Evolutionary conservation across 2,797 vertebrate genomes (phyloP).

Genomic region (Sphenodon punctatus): DNA sequence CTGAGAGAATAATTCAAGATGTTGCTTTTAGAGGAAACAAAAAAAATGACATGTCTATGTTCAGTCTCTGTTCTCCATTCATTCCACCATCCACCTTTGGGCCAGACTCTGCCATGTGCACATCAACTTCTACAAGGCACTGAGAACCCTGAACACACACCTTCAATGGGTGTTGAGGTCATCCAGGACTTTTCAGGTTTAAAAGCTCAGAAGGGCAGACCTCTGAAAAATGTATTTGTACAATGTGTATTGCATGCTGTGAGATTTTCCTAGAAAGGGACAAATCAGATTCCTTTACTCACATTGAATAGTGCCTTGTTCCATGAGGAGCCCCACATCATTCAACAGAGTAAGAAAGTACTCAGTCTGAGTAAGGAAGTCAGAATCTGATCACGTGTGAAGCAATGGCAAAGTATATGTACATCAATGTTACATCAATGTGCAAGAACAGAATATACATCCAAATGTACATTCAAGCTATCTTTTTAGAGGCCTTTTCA

Average conservation of each 20-base stretch:
- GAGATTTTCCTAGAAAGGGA: not conserved
- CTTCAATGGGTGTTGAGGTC: not conserved
- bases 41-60: not conserved
- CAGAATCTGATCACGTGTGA: not conserved
- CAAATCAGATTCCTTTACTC: not conserved
- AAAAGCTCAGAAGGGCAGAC: not conserved
- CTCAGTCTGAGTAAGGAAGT: not conserved
- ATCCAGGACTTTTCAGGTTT: not conserved
- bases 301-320: not conserved
- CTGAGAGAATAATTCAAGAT: not conserved
- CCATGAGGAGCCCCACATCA: not conserved
- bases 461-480: not conserved
- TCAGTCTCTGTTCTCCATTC: not conserved
- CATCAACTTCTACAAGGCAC: not conserved
- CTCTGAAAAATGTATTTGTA: not conserved
- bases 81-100: not conserved
- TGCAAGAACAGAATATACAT: not conserved
- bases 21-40: not conserved
- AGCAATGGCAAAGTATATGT: not conserved
- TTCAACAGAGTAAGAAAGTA: not conserved
- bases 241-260: not conserved
- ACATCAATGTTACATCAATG: not conserved
- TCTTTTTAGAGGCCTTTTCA: constrained; percentile 5
- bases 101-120: not conserved
- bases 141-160: not conserved